Base-by-base conservation (phyloP, 2,888 invertebrate genomes). In the Andrena chrysosceles region DNA sequence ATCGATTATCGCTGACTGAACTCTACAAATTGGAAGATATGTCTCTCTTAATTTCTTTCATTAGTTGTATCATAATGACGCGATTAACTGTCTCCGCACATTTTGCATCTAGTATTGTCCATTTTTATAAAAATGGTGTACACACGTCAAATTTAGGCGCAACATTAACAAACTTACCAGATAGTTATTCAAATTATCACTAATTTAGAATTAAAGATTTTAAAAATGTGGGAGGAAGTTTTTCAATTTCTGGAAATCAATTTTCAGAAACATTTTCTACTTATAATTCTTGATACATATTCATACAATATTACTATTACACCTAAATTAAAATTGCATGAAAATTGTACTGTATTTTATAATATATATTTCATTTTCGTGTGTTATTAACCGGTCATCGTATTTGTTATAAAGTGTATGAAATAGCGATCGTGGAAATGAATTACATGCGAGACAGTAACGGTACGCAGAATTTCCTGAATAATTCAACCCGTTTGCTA, bases 1-100 rank as follows among this genome's bases (percentile, higher is more conserved):
- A 81, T 81, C 67, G 77, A 81, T 81, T 81, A 76, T 80, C 67
- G 76, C 54, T 60, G 54, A 67, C 68, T 52, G 52, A 42, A 59
- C 60, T 35, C 42, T 7, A 35, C 3, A 42, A 13, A 13, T 42
- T 42, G 35, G 7, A 29, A 64, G 16, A 64, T 33, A 48, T 13
- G 35, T 20, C 26, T 54, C 29, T 20, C 33, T n/a, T 74, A 20
- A 64, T 66, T 26, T 48, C 16, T 23, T 13, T 26, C 31, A 29
- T 42, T 54, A 20, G 13, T 13, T 42, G 13, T 1, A 42, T 13
- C 16, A 13, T 42, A 42, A 42, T 42, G 4, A 13, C 13, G 42
- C 42, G 42, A 42, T 42, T 42, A 42, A 42, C 42, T 35, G 35
- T 35, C 35, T 35, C 35, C 35, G 3, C 35, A 2, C 10, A 10